Evolutionary conservation across 2,888 invertebrate species (phyloP).

Genomic region (Acronicta alni): DNA sequence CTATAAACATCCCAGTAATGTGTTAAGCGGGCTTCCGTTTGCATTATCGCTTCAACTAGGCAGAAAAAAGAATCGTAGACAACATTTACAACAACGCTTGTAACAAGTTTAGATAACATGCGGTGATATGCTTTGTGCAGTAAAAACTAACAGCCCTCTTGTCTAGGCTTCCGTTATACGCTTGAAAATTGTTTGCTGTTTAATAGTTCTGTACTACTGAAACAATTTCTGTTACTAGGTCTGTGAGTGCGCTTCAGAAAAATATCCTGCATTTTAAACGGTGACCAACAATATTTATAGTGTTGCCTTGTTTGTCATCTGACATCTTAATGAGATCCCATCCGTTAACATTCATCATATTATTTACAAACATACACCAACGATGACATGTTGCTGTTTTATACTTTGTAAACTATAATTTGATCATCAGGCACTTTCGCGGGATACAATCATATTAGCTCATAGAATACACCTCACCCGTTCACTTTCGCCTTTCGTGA

Average conservation of each 20-base stretch:
- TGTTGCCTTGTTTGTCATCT: slow-evolving; percentile 17
- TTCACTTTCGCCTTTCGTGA: slow-evolving; percentile 72
- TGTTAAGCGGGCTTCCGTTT: slow-evolving; percentile 56
- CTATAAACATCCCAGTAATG: slow-evolving; percentile 48
- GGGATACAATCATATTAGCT: slow-evolving; percentile 62
- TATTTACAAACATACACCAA: slow-evolving; percentile 32
- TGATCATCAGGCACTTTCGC: slow-evolving; percentile 60
- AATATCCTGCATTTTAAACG: slow-evolving; percentile 6
- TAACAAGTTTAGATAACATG: slow-evolving; percentile 51
- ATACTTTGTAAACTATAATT: slow-evolving; percentile 33
- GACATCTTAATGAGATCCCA: slow-evolving; percentile 21
- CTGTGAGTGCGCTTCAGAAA: background rate
- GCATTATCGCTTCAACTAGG: slow-evolving; percentile 52
- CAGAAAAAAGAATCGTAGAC: slow-evolving; percentile 41
- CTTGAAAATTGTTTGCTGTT: slow-evolving; percentile 23
- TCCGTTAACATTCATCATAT: slow-evolving; percentile 22
- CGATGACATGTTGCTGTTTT: slow-evolving; percentile 22
- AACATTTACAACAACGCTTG: slow-evolving; percentile 40
- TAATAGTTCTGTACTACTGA: background rate
- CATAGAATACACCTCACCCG: slow-evolving; percentile 60
- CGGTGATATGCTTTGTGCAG: slow-evolving; percentile 43
- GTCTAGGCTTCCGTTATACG: slow-evolving; percentile 46
- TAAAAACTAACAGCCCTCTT: slow-evolving; percentile 41
- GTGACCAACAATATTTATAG: background rate
- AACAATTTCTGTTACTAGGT: background rate